phyloP scores from a whole-genome alignment of 2,797 vertebrate genomes.

The Halcyon leucocephala region DNA sequence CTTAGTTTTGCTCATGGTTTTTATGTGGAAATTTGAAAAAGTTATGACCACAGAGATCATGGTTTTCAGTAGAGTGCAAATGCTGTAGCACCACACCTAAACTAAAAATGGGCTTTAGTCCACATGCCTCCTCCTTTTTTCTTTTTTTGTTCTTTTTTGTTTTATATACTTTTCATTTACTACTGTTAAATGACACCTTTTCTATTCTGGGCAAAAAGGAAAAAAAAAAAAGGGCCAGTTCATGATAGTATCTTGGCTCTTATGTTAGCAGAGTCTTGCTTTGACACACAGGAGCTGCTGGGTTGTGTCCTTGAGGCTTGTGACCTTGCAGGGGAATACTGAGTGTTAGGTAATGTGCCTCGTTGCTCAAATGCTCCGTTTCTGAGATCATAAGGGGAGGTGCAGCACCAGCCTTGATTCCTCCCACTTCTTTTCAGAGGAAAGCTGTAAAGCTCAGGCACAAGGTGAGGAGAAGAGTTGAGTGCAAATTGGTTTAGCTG shows the following conservation, averaged over 20 bases:
- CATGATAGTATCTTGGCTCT: not conserved
- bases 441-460: not conserved
- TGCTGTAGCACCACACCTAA: constrained; percentile 52
- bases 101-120: constrained; percentile 18
- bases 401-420: not conserved
- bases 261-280: not conserved
- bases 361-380: not conserved
- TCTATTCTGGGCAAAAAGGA: not conserved
- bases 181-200: not conserved
- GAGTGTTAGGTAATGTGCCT: not conserved
- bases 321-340: not conserved
- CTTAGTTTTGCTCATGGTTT: constrained; percentile 42
- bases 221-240: not conserved
- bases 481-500: not conserved
- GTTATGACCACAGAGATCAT: constrained; percentile 43
- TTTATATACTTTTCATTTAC: not conserved
- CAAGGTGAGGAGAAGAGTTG: fast-evolving
- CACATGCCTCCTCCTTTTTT: not conserved
- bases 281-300: not conserved
- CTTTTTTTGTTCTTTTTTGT: not conserved
- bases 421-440: not conserved
- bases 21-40: constrained; percentile 66
- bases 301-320: not conserved
- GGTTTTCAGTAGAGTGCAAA: constrained; percentile 46
- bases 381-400: constrained; percentile 42